Conservation (phyloP, 1,140 invertebrate genomes). For the Dinoponera quadriceps region DNA sequence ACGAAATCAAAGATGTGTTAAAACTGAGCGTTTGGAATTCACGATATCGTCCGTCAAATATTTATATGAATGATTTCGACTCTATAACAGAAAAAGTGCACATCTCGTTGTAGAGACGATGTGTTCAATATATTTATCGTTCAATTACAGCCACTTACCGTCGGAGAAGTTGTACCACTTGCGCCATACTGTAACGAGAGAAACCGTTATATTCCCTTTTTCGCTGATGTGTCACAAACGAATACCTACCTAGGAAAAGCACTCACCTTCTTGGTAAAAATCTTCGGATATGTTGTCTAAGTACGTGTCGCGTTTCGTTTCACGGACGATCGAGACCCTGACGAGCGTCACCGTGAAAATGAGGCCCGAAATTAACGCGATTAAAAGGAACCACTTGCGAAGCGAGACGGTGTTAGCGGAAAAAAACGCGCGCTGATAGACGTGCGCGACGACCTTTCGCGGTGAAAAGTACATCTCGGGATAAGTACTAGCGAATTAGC, state of each 20-base stretch:
- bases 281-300: slow-evolving; percentile 23
- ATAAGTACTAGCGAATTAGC: too few relatives aligned
- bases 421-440: neutral
- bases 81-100: neutral
- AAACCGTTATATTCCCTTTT: neutral
- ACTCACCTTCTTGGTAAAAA: slow-evolving; percentile 23
- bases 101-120: neutral
- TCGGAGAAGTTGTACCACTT: slow-evolving; percentile 65
- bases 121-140: neutral
- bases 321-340: neutral
- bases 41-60: too few relatives aligned
- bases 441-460: neutral
- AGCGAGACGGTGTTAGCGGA: neutral
- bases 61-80: too few relatives aligned
- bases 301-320: neutral
- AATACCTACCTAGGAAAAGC: neutral
- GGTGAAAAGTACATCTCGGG: too few relatives aligned
- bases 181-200: slow-evolving; percentile 55
- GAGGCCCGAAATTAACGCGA: neutral
- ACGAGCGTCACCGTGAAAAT: neutral
- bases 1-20: too few relatives aligned
- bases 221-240: neutral
- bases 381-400: slow-evolving; percentile 19
- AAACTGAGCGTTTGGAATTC: too few relatives aligned
- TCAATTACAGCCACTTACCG: slow-evolving; percentile 52